Evolutionary conservation across 2,888 invertebrate genomes (phyloP).

Genomic region (Eremobia ochroleuca): DNA sequence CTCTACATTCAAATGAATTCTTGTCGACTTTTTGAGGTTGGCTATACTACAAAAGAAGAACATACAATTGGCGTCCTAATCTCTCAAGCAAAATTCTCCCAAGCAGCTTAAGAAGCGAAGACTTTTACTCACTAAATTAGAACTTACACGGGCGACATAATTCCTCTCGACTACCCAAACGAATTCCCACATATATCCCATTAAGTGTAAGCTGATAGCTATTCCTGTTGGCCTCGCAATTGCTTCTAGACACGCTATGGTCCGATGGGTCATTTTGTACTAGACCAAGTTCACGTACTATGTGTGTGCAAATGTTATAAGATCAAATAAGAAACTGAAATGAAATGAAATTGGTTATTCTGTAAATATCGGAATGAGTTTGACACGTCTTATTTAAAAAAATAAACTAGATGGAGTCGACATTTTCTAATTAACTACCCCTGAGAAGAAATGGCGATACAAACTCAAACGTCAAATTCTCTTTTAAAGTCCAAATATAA

Average conservation of each 20-base stretch:
- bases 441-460: too few relatives aligned
- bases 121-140: conserved; percentile 35
- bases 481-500: too few relatives aligned
- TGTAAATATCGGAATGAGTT: too few relatives aligned
- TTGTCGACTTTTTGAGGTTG: neutral
- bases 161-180: conserved; percentile 33
- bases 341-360: too few relatives aligned
- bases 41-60: neutral
- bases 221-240: conserved; percentile 69
- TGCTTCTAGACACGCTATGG: conserved; percentile 76
- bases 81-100: neutral
- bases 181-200: conserved; percentile 74
- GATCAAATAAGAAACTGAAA: conserved; percentile 6
- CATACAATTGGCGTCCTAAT: neutral
- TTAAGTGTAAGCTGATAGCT: conserved; percentile 66
- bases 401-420: too few relatives aligned
- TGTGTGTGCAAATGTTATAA: conserved; percentile 25
- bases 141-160: conserved; percentile 26
- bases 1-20: neutral
- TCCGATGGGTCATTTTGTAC: conserved; percentile 44
- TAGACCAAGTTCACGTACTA: conserved; percentile 33
- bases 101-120: neutral
- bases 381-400: too few relatives aligned
- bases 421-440: too few relatives aligned
- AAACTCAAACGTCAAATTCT: too few relatives aligned